Evolutionary conservation across 2,797 vertebrate species (phyloP), one percentile per base, ranked within the genome.

Genomic region (Netta rufina): DNA sequence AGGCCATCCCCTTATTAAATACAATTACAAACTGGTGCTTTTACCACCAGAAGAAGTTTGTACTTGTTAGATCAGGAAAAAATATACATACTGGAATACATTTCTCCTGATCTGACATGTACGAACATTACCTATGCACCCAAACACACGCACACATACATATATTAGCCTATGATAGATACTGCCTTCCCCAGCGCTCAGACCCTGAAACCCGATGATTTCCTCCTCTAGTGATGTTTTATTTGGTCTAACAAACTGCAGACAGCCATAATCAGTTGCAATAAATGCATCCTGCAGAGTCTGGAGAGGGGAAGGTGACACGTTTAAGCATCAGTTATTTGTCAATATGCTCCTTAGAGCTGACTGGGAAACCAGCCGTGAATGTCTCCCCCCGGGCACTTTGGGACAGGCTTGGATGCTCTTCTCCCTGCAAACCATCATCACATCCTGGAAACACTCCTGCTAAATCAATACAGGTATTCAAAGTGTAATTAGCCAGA

Each of bases 51-150:
- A 17, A 57, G 41, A 96, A 89, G 93, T 88, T 90, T 64, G 70
- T 91, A 96, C 95, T 93, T 97, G 95, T 91, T 78, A 91, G 56
- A 84, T 78, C 57, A 92, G 65, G 91, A 78, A 77, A 93, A 81
- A 87, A 87, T 19, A 85, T 25, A 90, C 61, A 72, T 93, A 94
- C 38, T 65, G 89, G 75, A 93, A 92, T 87, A 64, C 9, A 21
- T 83, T 80, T 87, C 53, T 94, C 78, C 75, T 85, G 84, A 93
- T 83, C 81, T 67, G 66, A 94, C 93, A 92, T 39, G 92, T 61
- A 93, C 11, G 0, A 77, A 75, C 74, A 65, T 80, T 72, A 78
- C 69, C 84, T 76, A 32, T 51, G 87, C 78, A 95, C 84, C 92
- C 90, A 95, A 95, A 95, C 78, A 94, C 81, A 94, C 0, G 1